Percentiles rank a stretch among this genome's conserved stretches.
phyloP scores from a whole-genome alignment of 2,888 invertebrate species.

The Incurvaria masculella region DNA sequence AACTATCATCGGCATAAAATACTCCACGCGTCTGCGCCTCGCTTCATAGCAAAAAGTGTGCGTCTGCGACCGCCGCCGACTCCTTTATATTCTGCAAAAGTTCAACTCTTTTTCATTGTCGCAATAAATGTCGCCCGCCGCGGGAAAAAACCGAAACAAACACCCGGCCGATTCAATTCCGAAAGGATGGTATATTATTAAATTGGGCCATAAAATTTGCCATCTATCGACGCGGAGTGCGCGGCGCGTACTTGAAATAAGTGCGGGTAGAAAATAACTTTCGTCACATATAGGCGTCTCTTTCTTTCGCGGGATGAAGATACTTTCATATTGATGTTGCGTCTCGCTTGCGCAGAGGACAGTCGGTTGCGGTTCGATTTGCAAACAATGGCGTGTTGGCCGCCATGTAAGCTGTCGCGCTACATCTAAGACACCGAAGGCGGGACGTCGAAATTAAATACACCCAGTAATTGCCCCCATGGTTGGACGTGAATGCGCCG shows the following conservation, averaged over 20 bases:
- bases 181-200: slow-evolving; percentile 23
- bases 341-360: not conserved
- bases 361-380: slow-evolving; percentile 31
- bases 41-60: slow-evolving; percentile 8
- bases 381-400: slow-evolving; percentile 53
- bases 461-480: slow-evolving; percentile 5
- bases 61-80: slow-evolving; percentile 10
- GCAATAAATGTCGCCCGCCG: slow-evolving; percentile 26
- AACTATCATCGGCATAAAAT: too few species aligned
- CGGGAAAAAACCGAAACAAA: slow-evolving; percentile 25
- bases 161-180: slow-evolving; percentile 21
- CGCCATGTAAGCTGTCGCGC: slow-evolving; percentile 36
- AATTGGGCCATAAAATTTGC: slow-evolving; percentile 31
- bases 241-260: slow-evolving; percentile 20
- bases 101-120: slow-evolving; percentile 25
- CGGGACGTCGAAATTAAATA: slow-evolving; percentile 39
- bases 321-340: too few species aligned
- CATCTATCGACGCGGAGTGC: slow-evolving; percentile 19
- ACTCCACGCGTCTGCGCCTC: slow-evolving; percentile 26
- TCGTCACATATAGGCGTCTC: not conserved
- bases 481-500: too few species aligned
- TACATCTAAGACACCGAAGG: slow-evolving; percentile 37
- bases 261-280: slow-evolving; percentile 15
- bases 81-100: slow-evolving; percentile 33
- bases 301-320: not conserved